Conservation (phyloP, 2,888 invertebrate genomes). For the Salpingus planirostris region DNA sequence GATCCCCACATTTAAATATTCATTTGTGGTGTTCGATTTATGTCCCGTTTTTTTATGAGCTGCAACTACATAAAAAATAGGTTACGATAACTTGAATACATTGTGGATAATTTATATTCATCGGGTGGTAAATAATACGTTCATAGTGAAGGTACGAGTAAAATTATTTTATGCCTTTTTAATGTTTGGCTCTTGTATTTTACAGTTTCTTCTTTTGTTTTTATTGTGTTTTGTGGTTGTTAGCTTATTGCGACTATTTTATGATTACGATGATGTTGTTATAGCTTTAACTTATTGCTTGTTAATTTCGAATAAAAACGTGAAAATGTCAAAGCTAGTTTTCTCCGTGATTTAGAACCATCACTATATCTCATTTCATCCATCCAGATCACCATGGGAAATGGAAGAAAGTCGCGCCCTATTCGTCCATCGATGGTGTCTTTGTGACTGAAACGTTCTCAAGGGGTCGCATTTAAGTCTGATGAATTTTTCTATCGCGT, state of each 20-base stretch:
- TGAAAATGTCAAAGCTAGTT: slow-evolving; percentile 13
- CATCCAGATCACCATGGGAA: too few relatives aligned
- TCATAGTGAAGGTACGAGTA: slow-evolving; percentile 18
- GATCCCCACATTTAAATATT: slow-evolving; percentile 11
- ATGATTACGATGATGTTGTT: slow-evolving; percentile 18
- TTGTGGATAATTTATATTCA: slow-evolving; percentile 26
- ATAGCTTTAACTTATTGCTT: slow-evolving; percentile 16
- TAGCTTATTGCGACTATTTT: slow-evolving; percentile 17
- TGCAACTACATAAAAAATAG: slow-evolving; percentile 29
- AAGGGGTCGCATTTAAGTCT: too few relatives aligned
- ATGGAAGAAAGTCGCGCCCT: too few relatives aligned
- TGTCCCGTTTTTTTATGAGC: slow-evolving; percentile 27
- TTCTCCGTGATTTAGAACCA: too few relatives aligned
- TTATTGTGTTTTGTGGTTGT: slow-evolving; percentile 17
- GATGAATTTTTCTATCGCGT: too few relatives aligned
- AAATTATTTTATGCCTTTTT: slow-evolving; percentile 22
- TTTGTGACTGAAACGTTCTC: too few relatives aligned
- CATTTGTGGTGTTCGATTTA: slow-evolving; percentile 28
- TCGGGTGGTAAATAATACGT: slow-evolving; percentile 17
- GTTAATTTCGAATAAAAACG: slow-evolving; percentile 17
- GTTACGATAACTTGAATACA: slow-evolving; percentile 29
- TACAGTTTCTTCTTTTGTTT: slow-evolving; percentile 16
- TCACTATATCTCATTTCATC: too few relatives aligned
- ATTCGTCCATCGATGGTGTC: too few relatives aligned
- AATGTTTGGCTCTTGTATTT: slow-evolving; percentile 19